Evolutionary conservation across 2,888 invertebrate species (phyloP).

Genomic region (Dioctria rufipes): DNA sequence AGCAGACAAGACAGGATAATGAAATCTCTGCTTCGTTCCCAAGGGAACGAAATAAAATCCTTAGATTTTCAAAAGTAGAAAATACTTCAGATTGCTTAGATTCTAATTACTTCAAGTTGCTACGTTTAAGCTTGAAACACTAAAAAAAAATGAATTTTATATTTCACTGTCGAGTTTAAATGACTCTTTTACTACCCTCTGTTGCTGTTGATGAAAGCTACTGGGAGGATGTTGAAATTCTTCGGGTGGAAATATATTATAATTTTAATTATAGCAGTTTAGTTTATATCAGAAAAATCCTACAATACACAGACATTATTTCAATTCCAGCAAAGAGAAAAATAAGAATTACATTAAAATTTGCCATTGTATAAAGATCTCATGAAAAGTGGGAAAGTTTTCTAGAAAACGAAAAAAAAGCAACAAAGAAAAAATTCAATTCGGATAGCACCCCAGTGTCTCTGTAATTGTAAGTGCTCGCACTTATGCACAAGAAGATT

Average conservation of each 20-base stretch:
- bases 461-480: too few relatives aligned
- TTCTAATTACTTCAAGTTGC: neutral
- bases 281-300: neutral
- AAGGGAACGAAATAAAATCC: neutral
- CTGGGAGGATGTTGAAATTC: neutral
- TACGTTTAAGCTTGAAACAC: neutral
- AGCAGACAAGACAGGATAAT: too few relatives aligned
- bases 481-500: too few relatives aligned
- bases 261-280: neutral
- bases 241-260: neutral
- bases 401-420: too few relatives aligned
- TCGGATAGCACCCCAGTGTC: too few relatives aligned
- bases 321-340: too few relatives aligned
- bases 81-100: neutral
- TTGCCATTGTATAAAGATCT: too few relatives aligned
- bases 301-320: too few relatives aligned
- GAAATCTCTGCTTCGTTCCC: neutral
- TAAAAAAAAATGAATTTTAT: neutral
- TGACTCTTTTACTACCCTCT: neutral
- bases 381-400: too few relatives aligned
- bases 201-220: neutral
- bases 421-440: too few relatives aligned
- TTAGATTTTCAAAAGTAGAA: neutral
- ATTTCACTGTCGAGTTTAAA: neutral
- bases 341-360: too few relatives aligned